These are phyloP conservation scores for Patella depressa DNA, from an alignment of 2,888 invertebrate species.

Conservation along the genomic window DNA sequence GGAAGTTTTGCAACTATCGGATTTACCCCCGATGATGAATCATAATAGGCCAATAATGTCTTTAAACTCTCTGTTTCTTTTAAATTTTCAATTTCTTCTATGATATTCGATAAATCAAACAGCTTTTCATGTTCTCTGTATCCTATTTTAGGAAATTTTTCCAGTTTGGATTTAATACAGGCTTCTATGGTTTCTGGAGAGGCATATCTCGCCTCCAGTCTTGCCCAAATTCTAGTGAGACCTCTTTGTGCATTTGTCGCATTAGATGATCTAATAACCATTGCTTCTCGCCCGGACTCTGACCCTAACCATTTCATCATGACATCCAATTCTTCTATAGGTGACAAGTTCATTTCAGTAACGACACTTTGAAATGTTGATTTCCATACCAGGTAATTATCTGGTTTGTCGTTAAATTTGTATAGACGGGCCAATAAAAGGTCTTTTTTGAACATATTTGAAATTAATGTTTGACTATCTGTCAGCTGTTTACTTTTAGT, in stretches of 20 bases:
- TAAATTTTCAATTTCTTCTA: conserved; percentile 32
- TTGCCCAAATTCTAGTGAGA: conserved; percentile 20
- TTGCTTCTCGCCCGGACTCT: conserved; percentile 23
- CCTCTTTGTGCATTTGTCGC: conserved; percentile 20
- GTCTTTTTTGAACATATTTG: background rate
- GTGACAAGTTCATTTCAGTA: conserved; percentile 1
- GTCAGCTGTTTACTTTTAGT: no score
- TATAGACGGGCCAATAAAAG: background rate
- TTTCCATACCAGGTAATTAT: conserved; percentile 17
- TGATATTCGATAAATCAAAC: conserved; percentile 32
- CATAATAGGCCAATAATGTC: conserved; percentile 32
- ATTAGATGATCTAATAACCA: conserved; percentile 30
- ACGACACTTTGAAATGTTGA: conserved; percentile 17
- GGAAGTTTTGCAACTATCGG: conserved; percentile 41
- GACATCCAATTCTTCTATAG: conserved; percentile 26
- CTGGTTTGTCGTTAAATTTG: conserved; percentile 21
- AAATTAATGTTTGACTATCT: background rate
- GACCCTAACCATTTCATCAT: conserved; percentile 29
- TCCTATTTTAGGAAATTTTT: conserved; percentile 33
- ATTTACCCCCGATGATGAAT: conserved; percentile 35
- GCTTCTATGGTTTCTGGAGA: conserved; percentile 31
- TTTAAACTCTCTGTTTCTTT: conserved; percentile 30
- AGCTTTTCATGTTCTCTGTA: conserved; percentile 30
- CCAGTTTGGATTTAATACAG: conserved; percentile 29
- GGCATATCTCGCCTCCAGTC: conserved; percentile 36